Percentiles rank a stretch among this genome's conserved stretches.
These are phyloP conservation scores for Loxodonta africana DNA, from an alignment of 2,113 vertebrate genomes.

Conservation along the genomic window DNA sequence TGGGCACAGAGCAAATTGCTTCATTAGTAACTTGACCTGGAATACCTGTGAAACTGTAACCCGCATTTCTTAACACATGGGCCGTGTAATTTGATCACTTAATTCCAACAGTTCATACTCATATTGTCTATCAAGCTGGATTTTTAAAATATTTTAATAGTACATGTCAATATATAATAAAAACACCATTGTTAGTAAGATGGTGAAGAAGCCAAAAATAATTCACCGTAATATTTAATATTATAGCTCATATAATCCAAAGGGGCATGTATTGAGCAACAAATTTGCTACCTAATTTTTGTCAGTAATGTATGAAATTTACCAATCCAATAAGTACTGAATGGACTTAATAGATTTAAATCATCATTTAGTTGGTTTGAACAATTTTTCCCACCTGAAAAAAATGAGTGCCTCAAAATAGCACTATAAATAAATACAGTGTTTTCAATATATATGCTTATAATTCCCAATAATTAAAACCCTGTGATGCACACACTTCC, in stretches of 20 bases:
- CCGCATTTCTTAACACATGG: constrained; percentile 82
- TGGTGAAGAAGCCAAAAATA: background rate
- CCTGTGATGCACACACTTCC: background rate
- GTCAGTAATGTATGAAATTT: background rate
- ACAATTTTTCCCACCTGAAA: background rate
- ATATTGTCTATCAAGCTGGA: constrained; percentile 43
- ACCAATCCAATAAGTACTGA: background rate
- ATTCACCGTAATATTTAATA: background rate
- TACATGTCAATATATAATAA: background rate
- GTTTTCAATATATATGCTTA: background rate
- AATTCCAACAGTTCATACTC: constrained; percentile 78
- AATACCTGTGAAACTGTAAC: constrained; percentile 83
- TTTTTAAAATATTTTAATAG: background rate
- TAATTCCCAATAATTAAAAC: background rate
- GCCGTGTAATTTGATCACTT: constrained; percentile 84
- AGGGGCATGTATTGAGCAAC: background rate
- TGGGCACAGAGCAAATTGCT: constrained; percentile 90
- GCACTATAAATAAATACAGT: background rate
- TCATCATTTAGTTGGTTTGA: background rate
- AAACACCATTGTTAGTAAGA: background rate
- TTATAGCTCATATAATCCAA: background rate
- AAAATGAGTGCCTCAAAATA: background rate
- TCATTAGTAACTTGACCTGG: constrained; percentile 86
- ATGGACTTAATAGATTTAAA: background rate
- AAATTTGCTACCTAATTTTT: background rate